Conservation (phyloP, 2,888 invertebrate genomes). For the Parapristionchus giblindavisi region DNA sequence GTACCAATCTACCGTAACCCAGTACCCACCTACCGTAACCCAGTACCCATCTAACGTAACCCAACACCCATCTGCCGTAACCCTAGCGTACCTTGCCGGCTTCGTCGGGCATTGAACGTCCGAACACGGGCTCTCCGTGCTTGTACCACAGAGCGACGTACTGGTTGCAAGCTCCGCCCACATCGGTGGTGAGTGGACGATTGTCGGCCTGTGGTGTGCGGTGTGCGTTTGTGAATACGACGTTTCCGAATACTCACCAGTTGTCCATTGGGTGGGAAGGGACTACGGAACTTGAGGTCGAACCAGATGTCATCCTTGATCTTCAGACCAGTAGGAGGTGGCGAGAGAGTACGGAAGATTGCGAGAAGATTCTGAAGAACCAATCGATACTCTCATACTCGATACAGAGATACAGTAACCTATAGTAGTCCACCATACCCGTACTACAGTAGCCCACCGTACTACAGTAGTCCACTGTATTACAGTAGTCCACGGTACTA, state of each 20-base stretch:
- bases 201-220: constrained; percentile 48
- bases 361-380: constrained; percentile 44
- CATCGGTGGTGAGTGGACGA: constrained; percentile 48
- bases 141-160: constrained; percentile 62
- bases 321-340: constrained; percentile 57
- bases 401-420: neutral
- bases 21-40: constrained; percentile 10
- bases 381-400: neutral
- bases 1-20: neutral
- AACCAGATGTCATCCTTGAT: constrained; percentile 57
- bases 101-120: constrained; percentile 50
- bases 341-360: constrained; percentile 56
- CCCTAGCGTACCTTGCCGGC: constrained; percentile 46
- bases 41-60: too few species aligned
- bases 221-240: too few species aligned
- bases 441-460: too few species aligned
- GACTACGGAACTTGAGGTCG: constrained; percentile 54
- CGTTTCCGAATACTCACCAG: constrained; percentile 35
- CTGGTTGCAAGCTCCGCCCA: constrained; percentile 50
- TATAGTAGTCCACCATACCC: too few species aligned
- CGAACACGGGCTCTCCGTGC: constrained; percentile 60
- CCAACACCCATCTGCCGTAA: constrained; percentile 4
- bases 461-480: too few species aligned
- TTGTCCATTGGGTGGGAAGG: constrained; percentile 50
- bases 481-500: too few species aligned